Evolutionary conservation across 2,888 invertebrate species (phyloP), one percentile per base, ranked within the genome.

Genomic region (Choristoneura rosaceana): DNA sequence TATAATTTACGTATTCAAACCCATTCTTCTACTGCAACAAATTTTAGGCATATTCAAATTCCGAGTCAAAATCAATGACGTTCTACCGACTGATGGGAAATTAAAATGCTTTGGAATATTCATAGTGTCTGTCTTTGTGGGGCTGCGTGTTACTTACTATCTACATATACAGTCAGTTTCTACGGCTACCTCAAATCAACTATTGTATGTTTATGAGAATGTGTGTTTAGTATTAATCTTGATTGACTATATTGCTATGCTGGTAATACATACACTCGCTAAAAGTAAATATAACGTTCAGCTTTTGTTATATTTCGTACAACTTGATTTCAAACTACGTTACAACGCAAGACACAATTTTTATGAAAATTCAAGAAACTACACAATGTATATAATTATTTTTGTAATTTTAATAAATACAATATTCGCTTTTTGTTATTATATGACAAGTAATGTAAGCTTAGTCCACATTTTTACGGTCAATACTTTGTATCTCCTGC

Each of bases 21-120:
- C 75, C 5, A 10, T 69, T 12, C n/a, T 70, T 15, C 12, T 62
- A 0, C 25, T 41, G 17, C 75, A 71, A 47, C 63, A 55, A n/a
- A 47, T 74, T 9, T 70, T 75, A 43, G 74, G 74, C 52, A 70
- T 75, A 63, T 74, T 74, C 50, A 60, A 71, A 65, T 75, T 75
- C 47, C 70, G 63, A 4, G 45, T 61, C 12, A 43, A 55, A n/a
- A 65, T 50, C 12, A 47, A 70, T 3, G 17, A 43, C 38, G 34
- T 76, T 17, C 38, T 58, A 4, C 17, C 52, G 52, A 63, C 61
- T 33, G 67, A 69, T 58, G 41, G 52, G 60, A 67, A 60, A 61
- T 47, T 64, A 2, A 74, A 76, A 71, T 14, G 58, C 38, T 8
- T 70, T 10, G 74, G 69, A 61, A 10, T 69, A 25, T 50, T 41